phyloP scores from a whole-genome alignment of 2,113 vertebrate species.

The Amazona guildingii region DNA sequence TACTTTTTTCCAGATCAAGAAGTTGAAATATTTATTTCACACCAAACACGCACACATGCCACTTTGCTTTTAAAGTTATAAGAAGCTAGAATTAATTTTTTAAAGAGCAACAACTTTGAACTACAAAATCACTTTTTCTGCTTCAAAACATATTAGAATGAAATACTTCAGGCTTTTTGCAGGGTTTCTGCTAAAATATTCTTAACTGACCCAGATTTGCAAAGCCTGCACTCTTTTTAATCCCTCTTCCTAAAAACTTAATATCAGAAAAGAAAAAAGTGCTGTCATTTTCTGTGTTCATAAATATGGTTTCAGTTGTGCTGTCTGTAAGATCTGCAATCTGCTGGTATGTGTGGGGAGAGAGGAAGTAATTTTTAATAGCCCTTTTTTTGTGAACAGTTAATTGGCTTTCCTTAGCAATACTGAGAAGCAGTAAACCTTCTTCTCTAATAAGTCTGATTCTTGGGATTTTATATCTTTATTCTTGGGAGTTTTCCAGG shows the following conservation, averaged over 20 bases:
- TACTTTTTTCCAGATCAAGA: background rate
- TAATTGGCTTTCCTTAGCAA: background rate
- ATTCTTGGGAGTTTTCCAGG: background rate
- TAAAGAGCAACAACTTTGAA: background rate
- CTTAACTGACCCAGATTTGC: background rate
- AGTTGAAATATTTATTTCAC: background rate
- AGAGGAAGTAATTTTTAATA: background rate
- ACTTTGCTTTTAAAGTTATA: background rate
- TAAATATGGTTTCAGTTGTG: background rate
- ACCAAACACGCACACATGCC: background rate
- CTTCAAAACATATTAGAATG: background rate
- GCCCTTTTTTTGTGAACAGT: background rate
- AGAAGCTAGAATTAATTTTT: background rate
- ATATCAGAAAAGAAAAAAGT: background rate
- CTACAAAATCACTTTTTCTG: background rate
- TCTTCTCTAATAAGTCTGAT: background rate
- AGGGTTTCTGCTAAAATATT: background rate
- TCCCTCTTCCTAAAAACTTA: background rate
- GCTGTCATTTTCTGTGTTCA: background rate
- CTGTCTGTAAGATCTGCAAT: background rate
- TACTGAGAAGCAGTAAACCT: background rate
- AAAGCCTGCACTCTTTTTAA: background rate
- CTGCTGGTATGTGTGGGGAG: rapidly evolving
- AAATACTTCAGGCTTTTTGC: background rate
- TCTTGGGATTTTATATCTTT: background rate